Percentiles rank a stretch among this genome's conserved stretches.
These are phyloP conservation scores for Eubasilissa regina DNA, from an alignment of 1,140 invertebrate genomes.

Conservation along the genomic window DNA sequence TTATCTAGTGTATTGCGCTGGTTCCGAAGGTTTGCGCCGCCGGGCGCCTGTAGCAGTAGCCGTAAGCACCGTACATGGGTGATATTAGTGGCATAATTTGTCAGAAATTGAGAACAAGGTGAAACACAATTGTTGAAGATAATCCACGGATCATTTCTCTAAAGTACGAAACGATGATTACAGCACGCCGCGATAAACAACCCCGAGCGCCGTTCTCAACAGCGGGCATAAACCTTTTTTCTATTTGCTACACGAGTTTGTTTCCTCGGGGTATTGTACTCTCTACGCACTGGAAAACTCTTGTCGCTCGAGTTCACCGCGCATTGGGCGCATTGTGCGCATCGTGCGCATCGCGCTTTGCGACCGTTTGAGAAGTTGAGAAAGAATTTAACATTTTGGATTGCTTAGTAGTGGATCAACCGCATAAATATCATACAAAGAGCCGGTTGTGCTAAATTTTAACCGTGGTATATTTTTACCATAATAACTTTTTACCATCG, in stretches of 20 bases:
- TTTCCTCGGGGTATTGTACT: neutral
- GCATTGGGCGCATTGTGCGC: neutral
- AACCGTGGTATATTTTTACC: no score
- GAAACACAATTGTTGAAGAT: neutral
- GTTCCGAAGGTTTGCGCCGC: no score
- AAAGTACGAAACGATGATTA: neutral
- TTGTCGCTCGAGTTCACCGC: neutral
- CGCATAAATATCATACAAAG: no score
- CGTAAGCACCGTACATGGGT: no score
- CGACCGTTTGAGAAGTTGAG: no score
- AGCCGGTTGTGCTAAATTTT: no score
- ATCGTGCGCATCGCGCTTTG: no score
- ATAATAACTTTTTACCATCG: no score
- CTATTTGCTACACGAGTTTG: neutral
- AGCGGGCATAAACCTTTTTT: conserved; percentile 26
- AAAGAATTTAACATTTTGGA: no score
- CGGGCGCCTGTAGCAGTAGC: no score
- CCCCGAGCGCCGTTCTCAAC: neutral
- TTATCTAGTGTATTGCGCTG: no score
- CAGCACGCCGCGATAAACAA: neutral
- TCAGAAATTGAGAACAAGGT: conserved; percentile 19
- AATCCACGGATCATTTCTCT: conserved; percentile 1
- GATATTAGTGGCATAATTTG: neutral
- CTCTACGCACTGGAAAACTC: neutral
- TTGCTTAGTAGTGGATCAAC: no score